Evolutionary conservation across 1,140 invertebrate genomes (phyloP).

Genomic region (Lasaia peninsularis): DNA sequence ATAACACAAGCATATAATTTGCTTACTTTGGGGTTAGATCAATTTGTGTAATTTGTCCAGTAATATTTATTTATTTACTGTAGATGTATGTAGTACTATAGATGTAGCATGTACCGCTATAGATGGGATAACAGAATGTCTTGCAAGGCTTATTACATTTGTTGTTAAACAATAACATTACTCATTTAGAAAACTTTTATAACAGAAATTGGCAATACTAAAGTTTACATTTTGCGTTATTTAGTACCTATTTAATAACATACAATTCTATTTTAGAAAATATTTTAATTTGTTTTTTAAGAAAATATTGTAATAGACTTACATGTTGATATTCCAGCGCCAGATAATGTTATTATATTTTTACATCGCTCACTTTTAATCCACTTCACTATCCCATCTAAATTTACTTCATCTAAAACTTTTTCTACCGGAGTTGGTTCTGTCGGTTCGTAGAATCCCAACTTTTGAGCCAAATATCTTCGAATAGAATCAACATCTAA

Average conservation of each 20-base stretch:
- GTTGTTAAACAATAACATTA: too few relatives aligned
- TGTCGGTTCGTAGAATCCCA: conserved; percentile 58
- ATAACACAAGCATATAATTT: too few relatives aligned
- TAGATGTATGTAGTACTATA: too few relatives aligned
- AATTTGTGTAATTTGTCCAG: too few relatives aligned
- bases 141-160: too few relatives aligned
- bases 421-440: conserved; percentile 49
- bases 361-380: conserved; percentile 84
- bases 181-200: too few relatives aligned
- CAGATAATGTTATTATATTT: conserved; percentile 95
- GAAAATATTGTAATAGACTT: conserved; percentile 62
- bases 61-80: too few relatives aligned
- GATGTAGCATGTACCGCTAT: too few relatives aligned
- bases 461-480: conserved; percentile 66
- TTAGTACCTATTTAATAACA: not conserved
- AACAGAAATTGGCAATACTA: too few relatives aligned
- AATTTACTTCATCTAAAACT: conserved; percentile 65
- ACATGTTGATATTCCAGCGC: conserved; percentile 97
- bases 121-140: too few relatives aligned
- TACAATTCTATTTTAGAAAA: not conserved
- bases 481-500: conserved; percentile 68
- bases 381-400: conserved; percentile 71
- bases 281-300: not conserved
- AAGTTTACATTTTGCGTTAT: not conserved
- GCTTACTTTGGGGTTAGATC: too few relatives aligned